phyloP scores from a whole-genome alignment of 2,888 invertebrate genomes.

The Leucophenga montana region DNA sequence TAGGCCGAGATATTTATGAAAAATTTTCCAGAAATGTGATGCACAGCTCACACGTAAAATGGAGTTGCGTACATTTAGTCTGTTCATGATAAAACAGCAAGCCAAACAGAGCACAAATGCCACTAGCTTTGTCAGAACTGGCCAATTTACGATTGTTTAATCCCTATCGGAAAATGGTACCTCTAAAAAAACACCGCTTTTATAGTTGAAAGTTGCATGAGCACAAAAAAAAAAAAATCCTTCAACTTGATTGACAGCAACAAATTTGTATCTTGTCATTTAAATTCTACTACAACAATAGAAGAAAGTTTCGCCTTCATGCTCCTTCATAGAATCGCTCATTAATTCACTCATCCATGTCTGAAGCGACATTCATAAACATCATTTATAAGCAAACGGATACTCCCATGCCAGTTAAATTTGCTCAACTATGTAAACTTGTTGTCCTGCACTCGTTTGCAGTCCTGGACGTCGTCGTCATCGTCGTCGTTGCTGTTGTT shows the following conservation, averaged over 20 bases:
- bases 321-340: no score
- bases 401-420: constrained; percentile 14
- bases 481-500: not conserved
- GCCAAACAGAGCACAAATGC: no score
- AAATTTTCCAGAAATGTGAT: no score
- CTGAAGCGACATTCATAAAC: constrained; percentile 9
- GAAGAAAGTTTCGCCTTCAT: not conserved
- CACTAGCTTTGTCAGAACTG: no score
- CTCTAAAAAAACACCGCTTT: no score
- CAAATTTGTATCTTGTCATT: constrained; percentile 28
- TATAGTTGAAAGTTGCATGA: not conserved
- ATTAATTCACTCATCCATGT: no score
- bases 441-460: constrained; percentile 2
- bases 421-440: not conserved
- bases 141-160: no score
- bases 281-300: constrained; percentile 20
- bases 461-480: not conserved
- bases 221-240: not conserved
- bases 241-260: constrained; percentile 28
- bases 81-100: no score
- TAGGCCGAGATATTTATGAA: no score
- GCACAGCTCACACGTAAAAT: no score
- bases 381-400: constrained; percentile 25
- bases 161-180: no score
- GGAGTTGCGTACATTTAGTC: no score